phyloP scores from a whole-genome alignment of 2,113 vertebrate genomes.

The Oryzias javanicus region DNA sequence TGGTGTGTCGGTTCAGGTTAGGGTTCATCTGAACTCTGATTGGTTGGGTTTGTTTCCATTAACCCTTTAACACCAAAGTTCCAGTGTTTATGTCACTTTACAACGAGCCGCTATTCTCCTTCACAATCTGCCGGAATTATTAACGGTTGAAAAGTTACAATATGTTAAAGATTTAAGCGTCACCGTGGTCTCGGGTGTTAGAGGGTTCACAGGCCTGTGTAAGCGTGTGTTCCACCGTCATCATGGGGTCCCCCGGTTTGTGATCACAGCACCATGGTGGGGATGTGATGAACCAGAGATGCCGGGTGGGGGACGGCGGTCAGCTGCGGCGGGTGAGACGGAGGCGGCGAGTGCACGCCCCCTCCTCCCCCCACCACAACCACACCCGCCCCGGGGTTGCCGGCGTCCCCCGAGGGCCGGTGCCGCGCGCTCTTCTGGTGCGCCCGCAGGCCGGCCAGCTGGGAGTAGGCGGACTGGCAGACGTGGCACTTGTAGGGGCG shows the following conservation, averaged over 20 bases:
- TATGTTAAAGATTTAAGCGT: no score
- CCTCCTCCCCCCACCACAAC: constrained; percentile 20
- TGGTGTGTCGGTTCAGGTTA: no score
- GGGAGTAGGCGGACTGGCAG: constrained; percentile 96
- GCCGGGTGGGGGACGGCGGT: constrained; percentile 84
- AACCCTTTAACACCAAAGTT: no score
- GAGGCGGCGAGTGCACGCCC: constrained; percentile 76
- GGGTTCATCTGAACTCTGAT: no score
- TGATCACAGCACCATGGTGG: constrained; percentile 90
- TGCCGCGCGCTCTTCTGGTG: constrained; percentile 97
- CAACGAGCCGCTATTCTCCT: no score
- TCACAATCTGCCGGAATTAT: no score
- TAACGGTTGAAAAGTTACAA: no score
- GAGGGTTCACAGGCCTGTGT: no score
- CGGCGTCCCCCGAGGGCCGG: constrained; percentile 76
- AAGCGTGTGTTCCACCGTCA: no score
- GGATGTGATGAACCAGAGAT: constrained; percentile 85
- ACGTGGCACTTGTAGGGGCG: constrained; percentile 97
- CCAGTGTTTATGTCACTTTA: no score
- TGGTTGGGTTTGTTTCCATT: no score
- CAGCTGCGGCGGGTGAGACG: constrained; percentile 66
- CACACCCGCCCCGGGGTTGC: constrained; percentile 40
- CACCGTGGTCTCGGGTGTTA: no score
- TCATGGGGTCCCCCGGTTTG: not conserved
- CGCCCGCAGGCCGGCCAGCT: constrained; percentile 92